Conservation (phyloP, 2,888 invertebrate species). For the Isoperla grammatica region DNA sequence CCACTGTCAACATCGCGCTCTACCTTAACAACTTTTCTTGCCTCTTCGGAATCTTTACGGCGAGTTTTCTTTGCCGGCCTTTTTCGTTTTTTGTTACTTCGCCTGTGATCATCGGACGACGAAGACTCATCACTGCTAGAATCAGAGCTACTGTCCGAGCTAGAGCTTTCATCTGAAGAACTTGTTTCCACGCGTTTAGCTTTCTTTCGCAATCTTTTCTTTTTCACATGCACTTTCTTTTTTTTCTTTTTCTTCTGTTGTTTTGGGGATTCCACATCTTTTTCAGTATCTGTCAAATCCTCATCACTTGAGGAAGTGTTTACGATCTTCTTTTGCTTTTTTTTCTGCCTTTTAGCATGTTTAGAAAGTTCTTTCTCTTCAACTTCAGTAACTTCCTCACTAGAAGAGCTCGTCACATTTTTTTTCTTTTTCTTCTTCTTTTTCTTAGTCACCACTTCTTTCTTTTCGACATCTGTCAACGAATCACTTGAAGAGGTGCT, state of each 20-base stretch:
- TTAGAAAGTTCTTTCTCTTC: too few species aligned
- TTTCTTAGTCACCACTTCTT: constrained; percentile 20
- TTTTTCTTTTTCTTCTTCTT: constrained; percentile 17
- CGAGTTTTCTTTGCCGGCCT: constrained; percentile 11
- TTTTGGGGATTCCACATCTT: constrained; percentile 5
- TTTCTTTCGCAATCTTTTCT: too few species aligned
- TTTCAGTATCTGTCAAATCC: background rate
- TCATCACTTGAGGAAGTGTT: background rate
- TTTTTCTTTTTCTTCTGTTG: too few species aligned
- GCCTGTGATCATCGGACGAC: constrained; percentile 4
- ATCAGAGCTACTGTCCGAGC: constrained; percentile 19
- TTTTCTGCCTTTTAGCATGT: too few species aligned
- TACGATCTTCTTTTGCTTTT: too few species aligned
- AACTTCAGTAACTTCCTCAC: too few species aligned
- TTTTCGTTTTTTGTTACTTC: constrained; percentile 7
- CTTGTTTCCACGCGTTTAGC: too few species aligned
- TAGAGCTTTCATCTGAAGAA: constrained; percentile 20
- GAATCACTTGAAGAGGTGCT: constrained; percentile 21
- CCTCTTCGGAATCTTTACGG: constrained; percentile 12
- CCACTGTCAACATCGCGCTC: constrained; percentile 7
- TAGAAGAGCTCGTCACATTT: constrained; percentile 13
- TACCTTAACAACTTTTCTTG: constrained; percentile 9
- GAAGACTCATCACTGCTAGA: constrained; percentile 23
- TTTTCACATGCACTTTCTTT: too few species aligned
- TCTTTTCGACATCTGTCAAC: constrained; percentile 23